Conservation (phyloP, 2,113 vertebrate genomes). For the Trinectes maculatus region DNA sequence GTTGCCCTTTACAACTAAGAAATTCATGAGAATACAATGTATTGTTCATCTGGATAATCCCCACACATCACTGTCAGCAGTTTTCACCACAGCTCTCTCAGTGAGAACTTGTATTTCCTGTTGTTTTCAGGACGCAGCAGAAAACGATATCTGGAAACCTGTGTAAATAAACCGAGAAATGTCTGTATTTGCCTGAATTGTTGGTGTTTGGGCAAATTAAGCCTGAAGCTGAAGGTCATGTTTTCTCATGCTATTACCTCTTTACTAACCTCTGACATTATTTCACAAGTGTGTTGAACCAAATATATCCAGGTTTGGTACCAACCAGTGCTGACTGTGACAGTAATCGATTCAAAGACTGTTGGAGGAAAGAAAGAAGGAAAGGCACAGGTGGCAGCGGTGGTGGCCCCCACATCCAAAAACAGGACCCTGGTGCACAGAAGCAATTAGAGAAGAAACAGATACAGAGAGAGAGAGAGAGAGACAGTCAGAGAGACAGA, state of each 20-base stretch:
- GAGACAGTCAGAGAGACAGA: slow-evolving; percentile 25
- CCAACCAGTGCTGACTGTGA: slow-evolving; percentile 1
- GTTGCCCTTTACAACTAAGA: neutral
- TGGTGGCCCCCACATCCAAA: slow-evolving; percentile 37
- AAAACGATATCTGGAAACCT: too few relatives aligned
- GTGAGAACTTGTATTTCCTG: too few relatives aligned
- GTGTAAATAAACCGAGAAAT: too few relatives aligned
- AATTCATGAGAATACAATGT: neutral
- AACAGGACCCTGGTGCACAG: slow-evolving; percentile 26
- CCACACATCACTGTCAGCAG: neutral
- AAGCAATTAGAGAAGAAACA: slow-evolving; percentile 23
- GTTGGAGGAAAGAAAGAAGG: slow-evolving; percentile 15
- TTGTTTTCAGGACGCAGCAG: too few relatives aligned
- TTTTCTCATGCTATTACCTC: too few relatives aligned
- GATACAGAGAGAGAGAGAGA: slow-evolving; percentile 2
- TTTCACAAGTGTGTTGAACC: too few relatives aligned
- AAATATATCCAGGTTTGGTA: neutral
- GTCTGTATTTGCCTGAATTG: too few relatives aligned
- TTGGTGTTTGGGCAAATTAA: too few relatives aligned
- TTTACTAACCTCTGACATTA: too few relatives aligned
- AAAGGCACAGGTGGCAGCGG: slow-evolving; percentile 18
- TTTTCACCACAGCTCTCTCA: too few relatives aligned
- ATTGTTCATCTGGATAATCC: neutral
- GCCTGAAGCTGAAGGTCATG: too few relatives aligned
- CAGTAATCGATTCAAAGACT: slow-evolving; percentile 1